Conservation (phyloP, 2,888 invertebrate species). For the Parascotia fuliginaria region DNA sequence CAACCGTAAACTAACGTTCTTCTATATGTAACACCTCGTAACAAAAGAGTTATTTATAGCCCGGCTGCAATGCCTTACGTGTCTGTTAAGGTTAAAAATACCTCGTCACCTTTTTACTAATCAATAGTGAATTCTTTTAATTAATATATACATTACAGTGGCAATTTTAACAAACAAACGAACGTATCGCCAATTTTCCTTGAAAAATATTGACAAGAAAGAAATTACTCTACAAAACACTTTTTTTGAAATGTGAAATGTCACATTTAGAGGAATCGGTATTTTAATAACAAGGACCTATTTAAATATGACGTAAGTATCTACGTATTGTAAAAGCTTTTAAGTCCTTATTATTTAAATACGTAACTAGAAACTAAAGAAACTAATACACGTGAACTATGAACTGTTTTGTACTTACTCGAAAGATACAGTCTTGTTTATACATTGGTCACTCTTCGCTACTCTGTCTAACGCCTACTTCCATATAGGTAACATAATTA, state of each 20-base stretch:
- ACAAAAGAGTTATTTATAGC: slow-evolving; percentile 25
- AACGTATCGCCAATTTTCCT: too few species aligned
- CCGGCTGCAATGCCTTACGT: slow-evolving; percentile 13
- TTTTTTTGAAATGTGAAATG: slow-evolving; percentile 1
- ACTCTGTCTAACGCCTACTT: slow-evolving; percentile 23
- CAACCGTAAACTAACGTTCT: slow-evolving; percentile 41
- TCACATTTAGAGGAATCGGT: slow-evolving; percentile 15
- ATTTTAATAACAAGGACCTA: neutral
- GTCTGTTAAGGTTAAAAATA: slow-evolving; percentile 11
- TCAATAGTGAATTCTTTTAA: neutral
- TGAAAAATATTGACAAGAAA: neutral
- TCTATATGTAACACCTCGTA: slow-evolving; percentile 21
- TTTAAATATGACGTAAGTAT: neutral
- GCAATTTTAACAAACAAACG: too few species aligned
- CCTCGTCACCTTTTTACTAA: neutral
- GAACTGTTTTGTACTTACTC: slow-evolving; percentile 75
- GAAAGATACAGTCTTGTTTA: slow-evolving; percentile 78
- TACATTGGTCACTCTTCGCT: slow-evolving; percentile 74
- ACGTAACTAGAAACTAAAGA: slow-evolving; percentile 27
- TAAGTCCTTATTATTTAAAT: neutral
- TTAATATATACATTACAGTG: neutral
- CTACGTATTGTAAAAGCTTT: neutral
- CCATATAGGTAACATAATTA: slow-evolving; percentile 28
- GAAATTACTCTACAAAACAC: neutral
- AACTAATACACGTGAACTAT: slow-evolving; percentile 35